A percentile compares a stretch with the other conserved stretches of the same genome.
Conservation (phyloP, 2,797 vertebrate species). For the Scleropages formosus region DNA sequence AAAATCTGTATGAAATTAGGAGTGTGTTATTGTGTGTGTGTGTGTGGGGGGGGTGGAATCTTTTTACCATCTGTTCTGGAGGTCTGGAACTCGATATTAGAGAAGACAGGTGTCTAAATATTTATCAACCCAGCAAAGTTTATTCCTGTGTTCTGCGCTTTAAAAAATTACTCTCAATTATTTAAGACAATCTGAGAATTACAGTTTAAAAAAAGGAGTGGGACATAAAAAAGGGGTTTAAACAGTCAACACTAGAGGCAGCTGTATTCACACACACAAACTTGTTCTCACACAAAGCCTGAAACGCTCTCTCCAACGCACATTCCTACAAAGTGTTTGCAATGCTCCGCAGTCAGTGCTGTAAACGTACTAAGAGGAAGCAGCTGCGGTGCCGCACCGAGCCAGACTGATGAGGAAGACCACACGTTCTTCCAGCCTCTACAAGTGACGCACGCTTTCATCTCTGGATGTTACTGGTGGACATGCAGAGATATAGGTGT, state of each 20-base stretch:
- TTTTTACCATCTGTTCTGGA: constrained; percentile 63
- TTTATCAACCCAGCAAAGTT: constrained; percentile 65
- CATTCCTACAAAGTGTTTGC: too few relatives aligned
- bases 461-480: too few relatives aligned
- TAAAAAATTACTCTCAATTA: constrained; percentile 66
- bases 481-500: too few relatives aligned
- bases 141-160: constrained; percentile 62
- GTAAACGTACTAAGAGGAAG: too few relatives aligned
- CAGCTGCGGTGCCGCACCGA: too few relatives aligned
- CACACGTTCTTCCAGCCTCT: too few relatives aligned
- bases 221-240: background rate
- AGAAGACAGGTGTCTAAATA: constrained; percentile 76
- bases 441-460: too few relatives aligned
- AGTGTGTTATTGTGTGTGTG: constrained; percentile 6
- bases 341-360: too few relatives aligned
- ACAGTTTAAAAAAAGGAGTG: background rate
- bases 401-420: too few relatives aligned
- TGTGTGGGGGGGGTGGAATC: constrained; percentile 40
- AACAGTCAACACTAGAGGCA: background rate
- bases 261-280: too few relatives aligned
- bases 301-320: too few relatives aligned
- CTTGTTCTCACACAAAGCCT: too few relatives aligned
- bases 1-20: constrained; percentile 27
- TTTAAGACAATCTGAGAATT: constrained; percentile 62
- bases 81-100: constrained; percentile 57